Percentiles rank a stretch among this genome's conserved stretches.
Conservation (phyloP, 2,888 invertebrate genomes). For the Dynastes hyllus region DNA sequence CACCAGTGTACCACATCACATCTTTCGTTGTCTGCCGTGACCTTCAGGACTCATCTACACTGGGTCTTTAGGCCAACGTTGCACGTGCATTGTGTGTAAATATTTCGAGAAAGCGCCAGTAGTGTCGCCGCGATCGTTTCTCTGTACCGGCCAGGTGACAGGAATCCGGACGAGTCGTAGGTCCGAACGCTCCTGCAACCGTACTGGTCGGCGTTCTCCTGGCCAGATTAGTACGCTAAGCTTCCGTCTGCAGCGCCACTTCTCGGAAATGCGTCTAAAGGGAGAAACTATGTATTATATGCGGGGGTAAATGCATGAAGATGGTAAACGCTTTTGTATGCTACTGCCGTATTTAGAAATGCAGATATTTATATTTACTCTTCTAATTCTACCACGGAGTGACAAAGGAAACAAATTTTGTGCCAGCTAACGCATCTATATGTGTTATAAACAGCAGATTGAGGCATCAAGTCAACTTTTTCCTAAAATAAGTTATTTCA, state of each 20-base stretch:
- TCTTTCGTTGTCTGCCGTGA: conserved; percentile 33
- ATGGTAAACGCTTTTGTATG: neutral
- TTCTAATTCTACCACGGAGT: no score
- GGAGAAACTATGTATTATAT: conserved; percentile 19
- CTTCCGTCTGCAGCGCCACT: conserved; percentile 56
- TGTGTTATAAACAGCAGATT: no score
- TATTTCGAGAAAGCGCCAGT: conserved; percentile 37
- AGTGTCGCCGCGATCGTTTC: conserved; percentile 41
- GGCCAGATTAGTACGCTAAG: conserved; percentile 53
- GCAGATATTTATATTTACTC: neutral
- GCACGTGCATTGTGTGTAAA: conserved; percentile 43
- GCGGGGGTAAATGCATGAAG: conserved; percentile 5
- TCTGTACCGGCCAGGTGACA: conserved; percentile 32
- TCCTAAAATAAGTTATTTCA: no score
- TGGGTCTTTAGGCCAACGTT: conserved; percentile 42
- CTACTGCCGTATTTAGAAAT: neutral
- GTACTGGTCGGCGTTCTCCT: conserved; percentile 60
- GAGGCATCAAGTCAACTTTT: no score
- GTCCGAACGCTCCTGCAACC: conserved; percentile 60
- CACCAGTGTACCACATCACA: conserved; percentile 19
- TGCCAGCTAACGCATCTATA: no score
- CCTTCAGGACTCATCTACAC: conserved; percentile 44
- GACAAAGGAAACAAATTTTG: no score
- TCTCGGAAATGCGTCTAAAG: conserved; percentile 40
- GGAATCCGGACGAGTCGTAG: conserved; percentile 51